phyloP scores from a whole-genome alignment of 1,140 invertebrate species.

The Diorhabda elongata region DNA sequence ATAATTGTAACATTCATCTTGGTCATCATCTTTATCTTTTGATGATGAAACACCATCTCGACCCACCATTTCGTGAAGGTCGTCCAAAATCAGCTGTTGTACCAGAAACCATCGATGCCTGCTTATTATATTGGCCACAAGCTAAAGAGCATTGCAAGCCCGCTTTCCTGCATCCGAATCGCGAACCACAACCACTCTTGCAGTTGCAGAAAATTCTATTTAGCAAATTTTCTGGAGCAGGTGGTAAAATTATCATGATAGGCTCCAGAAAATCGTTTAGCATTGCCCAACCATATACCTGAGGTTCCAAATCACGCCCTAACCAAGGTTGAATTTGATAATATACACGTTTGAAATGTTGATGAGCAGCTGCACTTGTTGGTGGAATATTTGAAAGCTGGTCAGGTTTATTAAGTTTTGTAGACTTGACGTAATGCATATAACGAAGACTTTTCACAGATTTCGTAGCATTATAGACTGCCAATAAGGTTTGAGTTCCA shows the following conservation, averaged over 20 bases:
- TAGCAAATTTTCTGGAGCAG: slow-evolving; percentile 25
- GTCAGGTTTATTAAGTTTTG: slow-evolving; percentile 24
- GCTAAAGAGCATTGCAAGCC: slow-evolving; percentile 15
- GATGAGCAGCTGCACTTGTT: slow-evolving; percentile 13
- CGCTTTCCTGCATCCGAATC: too few species aligned
- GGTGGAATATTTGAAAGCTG: slow-evolving; percentile 30
- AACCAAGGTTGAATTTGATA: slow-evolving; percentile 43
- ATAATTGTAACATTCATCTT: too few species aligned
- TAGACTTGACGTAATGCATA: background rate
- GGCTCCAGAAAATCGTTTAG: slow-evolving; percentile 38
- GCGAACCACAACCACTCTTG: slow-evolving; percentile 13
- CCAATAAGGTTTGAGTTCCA: background rate
- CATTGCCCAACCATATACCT: slow-evolving; percentile 44
- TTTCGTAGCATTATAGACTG: too few species aligned
- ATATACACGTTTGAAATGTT: slow-evolving; percentile 44
- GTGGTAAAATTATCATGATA: too few species aligned
- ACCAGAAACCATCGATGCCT: background rate
- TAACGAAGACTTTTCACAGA: too few species aligned
- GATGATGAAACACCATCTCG: too few species aligned
- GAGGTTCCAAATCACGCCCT: slow-evolving; percentile 35
- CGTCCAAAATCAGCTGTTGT: too few species aligned
- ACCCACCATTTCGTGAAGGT: too few species aligned
- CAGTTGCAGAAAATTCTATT: slow-evolving; percentile 27
- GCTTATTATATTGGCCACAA: slow-evolving; percentile 20
- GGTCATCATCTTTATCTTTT: too few species aligned